These are phyloP conservation scores for Nezara viridula DNA, from an alignment of 2,888 invertebrate genomes.

Conservation along the genomic window DNA sequence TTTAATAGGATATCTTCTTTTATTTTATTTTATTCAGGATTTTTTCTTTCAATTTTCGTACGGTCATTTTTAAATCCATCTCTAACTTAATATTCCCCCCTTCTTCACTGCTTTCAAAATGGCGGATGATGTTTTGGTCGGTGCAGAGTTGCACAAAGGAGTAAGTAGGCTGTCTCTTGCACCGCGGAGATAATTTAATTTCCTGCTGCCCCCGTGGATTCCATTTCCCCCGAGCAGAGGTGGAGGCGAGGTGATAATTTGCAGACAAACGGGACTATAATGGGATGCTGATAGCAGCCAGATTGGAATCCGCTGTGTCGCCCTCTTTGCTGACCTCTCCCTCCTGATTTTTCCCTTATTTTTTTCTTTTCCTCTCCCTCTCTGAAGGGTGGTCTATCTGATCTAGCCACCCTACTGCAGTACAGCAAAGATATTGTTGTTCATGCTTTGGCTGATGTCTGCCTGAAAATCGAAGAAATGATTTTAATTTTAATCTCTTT, in stretches of 20 bases:
- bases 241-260: conserved; percentile 34
- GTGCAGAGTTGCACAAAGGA: neutral
- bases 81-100: neutral
- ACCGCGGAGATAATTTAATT: conserved; percentile 50
- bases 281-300: conserved; percentile 38
- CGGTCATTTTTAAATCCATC: neutral
- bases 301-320: conserved; percentile 33
- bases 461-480: too few relatives aligned
- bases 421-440: neutral
- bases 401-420: neutral
- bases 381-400: neutral
- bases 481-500: too few relatives aligned
- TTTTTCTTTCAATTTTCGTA: neutral
- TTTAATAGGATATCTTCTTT: conserved; percentile 38
- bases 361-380: neutral
- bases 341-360: neutral
- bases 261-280: conserved; percentile 49
- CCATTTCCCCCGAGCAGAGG: conserved; percentile 22
- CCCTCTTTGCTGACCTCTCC: neutral
- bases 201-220: conserved; percentile 22
- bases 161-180: conserved; percentile 39
- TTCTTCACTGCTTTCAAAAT: neutral
- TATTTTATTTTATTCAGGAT: conserved; percentile 15
- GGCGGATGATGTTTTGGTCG: neutral
- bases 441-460: neutral